Evolutionary conservation across 64 coral and sea anemone species (phyloP).

Genomic region (Dendronephthya gigantea): DNA sequence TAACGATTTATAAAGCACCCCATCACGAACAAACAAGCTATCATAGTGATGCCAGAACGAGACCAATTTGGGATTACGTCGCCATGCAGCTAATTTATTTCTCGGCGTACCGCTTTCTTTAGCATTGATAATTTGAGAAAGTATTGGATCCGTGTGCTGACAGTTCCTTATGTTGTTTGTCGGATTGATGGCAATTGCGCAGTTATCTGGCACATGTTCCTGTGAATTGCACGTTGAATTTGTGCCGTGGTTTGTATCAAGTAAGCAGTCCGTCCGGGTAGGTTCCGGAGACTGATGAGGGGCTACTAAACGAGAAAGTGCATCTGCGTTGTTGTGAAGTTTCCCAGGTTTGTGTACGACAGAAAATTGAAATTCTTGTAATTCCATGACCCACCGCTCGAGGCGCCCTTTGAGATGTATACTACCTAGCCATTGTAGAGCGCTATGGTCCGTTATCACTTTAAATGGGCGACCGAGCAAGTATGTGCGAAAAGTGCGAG

Average conservation of each 20-base stretch:
- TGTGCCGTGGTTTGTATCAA: background rate
- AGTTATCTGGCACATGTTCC: background rate
- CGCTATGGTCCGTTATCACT: conserved; percentile 35
- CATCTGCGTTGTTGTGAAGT: conserved; percentile 16
- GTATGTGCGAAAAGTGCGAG: conserved; percentile 13
- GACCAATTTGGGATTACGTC: too few species aligned
- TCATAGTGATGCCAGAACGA: too few species aligned
- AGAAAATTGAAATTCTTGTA: conserved; percentile 34
- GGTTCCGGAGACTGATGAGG: background rate
- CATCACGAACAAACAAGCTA: too few species aligned
- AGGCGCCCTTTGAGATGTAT: conserved; percentile 27
- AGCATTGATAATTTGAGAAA: background rate
- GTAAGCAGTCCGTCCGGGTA: background rate
- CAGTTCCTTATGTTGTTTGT: background rate
- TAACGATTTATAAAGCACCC: background rate
- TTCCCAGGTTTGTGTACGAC: background rate
- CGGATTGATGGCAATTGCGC: background rate
- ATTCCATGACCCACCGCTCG: conserved; percentile 30
- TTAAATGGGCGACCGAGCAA: background rate
- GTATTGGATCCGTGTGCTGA: background rate
- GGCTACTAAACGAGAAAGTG: background rate
- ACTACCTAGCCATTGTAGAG: background rate
- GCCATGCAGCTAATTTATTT: background rate
- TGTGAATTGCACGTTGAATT: background rate
- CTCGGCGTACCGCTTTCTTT: background rate